These are phyloP conservation scores for Pollenia labialis DNA, from an alignment of 2,888 invertebrate genomes.

Conservation along the genomic window DNA sequence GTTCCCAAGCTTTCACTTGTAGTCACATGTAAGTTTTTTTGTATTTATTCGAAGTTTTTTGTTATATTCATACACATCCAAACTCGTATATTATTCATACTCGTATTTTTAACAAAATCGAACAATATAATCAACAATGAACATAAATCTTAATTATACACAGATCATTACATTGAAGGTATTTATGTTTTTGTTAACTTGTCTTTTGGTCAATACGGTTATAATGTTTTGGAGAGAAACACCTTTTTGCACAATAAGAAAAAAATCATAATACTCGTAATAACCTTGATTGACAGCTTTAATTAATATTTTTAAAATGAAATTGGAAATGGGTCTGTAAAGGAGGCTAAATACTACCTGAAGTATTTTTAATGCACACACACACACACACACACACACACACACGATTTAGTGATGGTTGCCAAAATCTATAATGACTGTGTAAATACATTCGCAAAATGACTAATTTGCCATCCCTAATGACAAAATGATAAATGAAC, in stretches of 20 bases:
- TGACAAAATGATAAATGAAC: conserved; percentile 14
- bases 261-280: conserved; percentile 16
- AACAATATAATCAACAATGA: conserved; percentile 50
- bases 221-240: conserved; percentile 3
- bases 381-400: background rate
- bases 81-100: background rate
- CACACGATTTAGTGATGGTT: background rate
- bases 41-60: background rate
- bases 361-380: background rate
- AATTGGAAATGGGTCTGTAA: conserved; percentile 8
- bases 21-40: conserved; percentile 18
- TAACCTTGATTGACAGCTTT: conserved; percentile 63
- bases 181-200: conserved; percentile 24
- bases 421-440: conserved; percentile 10
- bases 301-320: conserved; percentile 55
- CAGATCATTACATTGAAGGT: conserved; percentile 49
- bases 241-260: background rate
- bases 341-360: conserved; percentile 18
- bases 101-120: conserved; percentile 8
- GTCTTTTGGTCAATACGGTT: background rate
- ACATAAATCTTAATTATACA: conserved; percentile 68
- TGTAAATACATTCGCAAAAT: conserved; percentile 1
- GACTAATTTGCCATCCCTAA: conserved; percentile 9
- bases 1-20: conserved; percentile 68
- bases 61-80: background rate